Conservation (phyloP, 2,888 invertebrate species). For the Caenorhabditis sulstoni region DNA sequence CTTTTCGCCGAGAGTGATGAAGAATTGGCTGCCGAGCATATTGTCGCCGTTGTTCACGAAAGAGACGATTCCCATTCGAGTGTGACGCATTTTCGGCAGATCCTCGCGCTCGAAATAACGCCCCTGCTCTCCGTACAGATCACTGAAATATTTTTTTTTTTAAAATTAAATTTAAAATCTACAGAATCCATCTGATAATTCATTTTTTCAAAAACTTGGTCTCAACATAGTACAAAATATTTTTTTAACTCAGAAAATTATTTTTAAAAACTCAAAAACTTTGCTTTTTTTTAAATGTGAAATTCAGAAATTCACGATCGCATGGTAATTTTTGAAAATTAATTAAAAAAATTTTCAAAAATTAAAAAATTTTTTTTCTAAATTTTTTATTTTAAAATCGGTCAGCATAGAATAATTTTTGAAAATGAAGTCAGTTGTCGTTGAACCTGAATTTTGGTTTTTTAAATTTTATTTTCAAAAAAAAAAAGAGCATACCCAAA, state of each 20-base stretch:
- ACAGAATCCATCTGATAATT: no score
- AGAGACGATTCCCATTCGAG: conserved; percentile 85
- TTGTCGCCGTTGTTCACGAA: conserved; percentile 88
- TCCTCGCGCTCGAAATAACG: conserved; percentile 91
- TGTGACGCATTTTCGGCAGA: conserved; percentile 92
- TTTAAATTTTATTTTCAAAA: no score
- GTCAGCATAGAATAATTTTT: no score
- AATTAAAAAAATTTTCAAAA: neutral
- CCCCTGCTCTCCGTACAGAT: conserved; percentile 70
- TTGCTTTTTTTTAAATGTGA: neutral
- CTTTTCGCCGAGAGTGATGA: conserved; percentile 91
- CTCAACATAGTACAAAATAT: no score
- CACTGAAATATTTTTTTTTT: conserved; percentile 42
- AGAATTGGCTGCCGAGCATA: conserved; percentile 92
- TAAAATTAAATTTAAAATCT: neutral
- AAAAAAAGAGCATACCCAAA: no score
- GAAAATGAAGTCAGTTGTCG: no score
- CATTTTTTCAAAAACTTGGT: no score
- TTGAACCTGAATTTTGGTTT: no score
- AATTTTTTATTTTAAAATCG: no score
- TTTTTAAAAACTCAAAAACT: neutral
- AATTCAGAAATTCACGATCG: no score
- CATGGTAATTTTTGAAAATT: no score
- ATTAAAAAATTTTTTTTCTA: neutral
- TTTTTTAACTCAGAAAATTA: no score